Conservation (phyloP, 2,113 vertebrate genomes). For the Lophochroa leadbeateri region DNA sequence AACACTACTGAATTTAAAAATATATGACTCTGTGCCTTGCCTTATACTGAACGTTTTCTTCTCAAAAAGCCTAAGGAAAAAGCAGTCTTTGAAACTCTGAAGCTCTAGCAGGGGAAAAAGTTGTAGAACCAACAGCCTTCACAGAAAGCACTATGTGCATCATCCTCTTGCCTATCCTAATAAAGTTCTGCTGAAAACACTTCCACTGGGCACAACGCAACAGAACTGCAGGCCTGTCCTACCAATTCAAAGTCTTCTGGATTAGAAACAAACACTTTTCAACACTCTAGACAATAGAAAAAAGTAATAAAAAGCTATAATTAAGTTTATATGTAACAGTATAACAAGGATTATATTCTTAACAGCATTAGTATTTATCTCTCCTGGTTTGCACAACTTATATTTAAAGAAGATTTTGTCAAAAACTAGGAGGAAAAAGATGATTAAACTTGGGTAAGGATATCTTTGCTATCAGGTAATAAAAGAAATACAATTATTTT, state of each 20-base stretch:
- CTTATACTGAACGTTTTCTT: neutral
- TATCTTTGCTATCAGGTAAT: neutral
- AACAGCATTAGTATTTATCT: neutral
- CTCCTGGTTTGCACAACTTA: neutral
- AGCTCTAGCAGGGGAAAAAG: neutral
- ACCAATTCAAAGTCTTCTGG: neutral
- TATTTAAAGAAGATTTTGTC: neutral
- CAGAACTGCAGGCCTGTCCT: neutral
- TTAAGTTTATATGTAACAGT: neutral
- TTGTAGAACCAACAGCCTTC: neutral
- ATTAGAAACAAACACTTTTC: neutral
- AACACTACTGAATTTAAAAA: neutral
- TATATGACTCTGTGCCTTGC: neutral
- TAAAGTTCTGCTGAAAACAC: neutral
- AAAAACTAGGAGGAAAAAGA: neutral
- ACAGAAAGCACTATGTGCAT: fast-evolving
- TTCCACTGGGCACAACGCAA: neutral
- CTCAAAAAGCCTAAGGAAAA: neutral
- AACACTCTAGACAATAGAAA: neutral
- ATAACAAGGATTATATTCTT: neutral
- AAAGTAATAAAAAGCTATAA: neutral
- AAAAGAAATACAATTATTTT: neutral
- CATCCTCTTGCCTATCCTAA: neutral
- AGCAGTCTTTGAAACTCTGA: neutral
- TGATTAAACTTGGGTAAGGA: neutral